Conservation (phyloP, 2,113 vertebrate species). For the Dendrocopos noguchii region DNA sequence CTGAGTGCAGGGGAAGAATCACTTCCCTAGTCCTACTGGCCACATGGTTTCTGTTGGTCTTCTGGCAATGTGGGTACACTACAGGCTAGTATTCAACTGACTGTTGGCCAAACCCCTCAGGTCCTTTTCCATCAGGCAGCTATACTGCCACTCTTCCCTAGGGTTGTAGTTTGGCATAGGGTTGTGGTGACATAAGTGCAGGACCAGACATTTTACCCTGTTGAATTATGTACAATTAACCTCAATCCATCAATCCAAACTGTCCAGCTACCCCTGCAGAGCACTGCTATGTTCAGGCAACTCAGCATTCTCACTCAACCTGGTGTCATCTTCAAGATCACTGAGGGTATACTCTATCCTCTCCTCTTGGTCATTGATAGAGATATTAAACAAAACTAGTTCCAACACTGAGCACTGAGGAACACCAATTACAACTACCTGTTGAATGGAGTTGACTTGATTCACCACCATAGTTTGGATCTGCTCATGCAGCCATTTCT, state of each 20-base stretch:
- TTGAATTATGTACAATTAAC: not conserved
- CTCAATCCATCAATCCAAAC: fast-evolving
- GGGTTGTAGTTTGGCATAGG: not conserved
- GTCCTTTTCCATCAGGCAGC: fast-evolving
- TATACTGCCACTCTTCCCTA: not conserved
- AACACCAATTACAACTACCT: fast-evolving
- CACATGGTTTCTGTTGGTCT: not conserved
- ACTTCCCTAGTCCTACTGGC: not conserved
- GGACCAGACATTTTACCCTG: not conserved
- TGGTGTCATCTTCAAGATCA: not conserved
- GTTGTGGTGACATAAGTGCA: not conserved
- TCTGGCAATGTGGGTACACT: not conserved
- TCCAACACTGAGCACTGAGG: not conserved
- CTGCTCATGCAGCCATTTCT: not conserved
- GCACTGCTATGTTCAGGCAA: not conserved
- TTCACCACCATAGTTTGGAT: not conserved
- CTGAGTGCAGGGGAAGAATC: not conserved
- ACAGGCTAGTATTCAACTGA: not conserved
- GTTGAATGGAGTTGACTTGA: not conserved
- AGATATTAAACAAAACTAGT: not conserved
- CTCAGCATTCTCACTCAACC: too few relatives aligned
- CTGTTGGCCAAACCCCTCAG: too few relatives aligned
- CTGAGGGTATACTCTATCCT: fast-evolving
- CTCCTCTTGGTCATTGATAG: not conserved
- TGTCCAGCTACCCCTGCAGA: not conserved